Evolutionary conservation across 2,113 vertebrate genomes (phyloP).

Genomic region (Hyperopisus bebe): DNA sequence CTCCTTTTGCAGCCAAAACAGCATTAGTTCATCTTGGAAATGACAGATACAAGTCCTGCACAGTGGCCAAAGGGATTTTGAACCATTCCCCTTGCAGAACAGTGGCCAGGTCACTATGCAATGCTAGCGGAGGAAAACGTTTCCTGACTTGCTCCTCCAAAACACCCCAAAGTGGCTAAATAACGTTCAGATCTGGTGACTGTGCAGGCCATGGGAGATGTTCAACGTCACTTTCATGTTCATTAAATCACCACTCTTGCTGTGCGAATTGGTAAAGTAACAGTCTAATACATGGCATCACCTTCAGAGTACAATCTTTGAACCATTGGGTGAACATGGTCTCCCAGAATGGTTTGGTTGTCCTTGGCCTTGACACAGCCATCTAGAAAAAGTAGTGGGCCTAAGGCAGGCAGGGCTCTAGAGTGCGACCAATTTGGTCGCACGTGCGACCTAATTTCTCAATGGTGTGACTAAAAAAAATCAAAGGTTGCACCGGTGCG

Average conservation of each 20-base stretch:
- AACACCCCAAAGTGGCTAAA: neutral
- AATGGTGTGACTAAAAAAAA: too few species aligned
- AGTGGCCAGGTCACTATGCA: neutral
- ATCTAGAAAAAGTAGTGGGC: neutral
- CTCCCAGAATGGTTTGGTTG: neutral
- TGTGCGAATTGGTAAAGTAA: neutral
- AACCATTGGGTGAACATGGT: neutral
- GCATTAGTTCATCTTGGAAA: neutral
- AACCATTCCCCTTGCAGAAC: neutral
- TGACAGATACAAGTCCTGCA: neutral
- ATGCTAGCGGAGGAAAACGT: neutral
- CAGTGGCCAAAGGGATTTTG: neutral
- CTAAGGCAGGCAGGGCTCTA: neutral
- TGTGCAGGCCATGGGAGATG: neutral
- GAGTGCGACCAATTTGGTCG: too few species aligned
- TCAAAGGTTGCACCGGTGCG: too few species aligned
- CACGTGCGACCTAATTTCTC: too few species aligned
- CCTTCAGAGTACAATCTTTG: neutral
- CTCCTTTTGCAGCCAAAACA: neutral
- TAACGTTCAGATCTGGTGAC: neutral
- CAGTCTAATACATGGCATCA: neutral
- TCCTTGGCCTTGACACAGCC: neutral
- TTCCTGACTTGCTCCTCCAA: neutral
- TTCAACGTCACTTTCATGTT: neutral
- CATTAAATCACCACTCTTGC: neutral